These are phyloP conservation scores for Brienomyrus longianalis DNA, from an alignment of 2,113 vertebrate species.

Conservation along the genomic window DNA sequence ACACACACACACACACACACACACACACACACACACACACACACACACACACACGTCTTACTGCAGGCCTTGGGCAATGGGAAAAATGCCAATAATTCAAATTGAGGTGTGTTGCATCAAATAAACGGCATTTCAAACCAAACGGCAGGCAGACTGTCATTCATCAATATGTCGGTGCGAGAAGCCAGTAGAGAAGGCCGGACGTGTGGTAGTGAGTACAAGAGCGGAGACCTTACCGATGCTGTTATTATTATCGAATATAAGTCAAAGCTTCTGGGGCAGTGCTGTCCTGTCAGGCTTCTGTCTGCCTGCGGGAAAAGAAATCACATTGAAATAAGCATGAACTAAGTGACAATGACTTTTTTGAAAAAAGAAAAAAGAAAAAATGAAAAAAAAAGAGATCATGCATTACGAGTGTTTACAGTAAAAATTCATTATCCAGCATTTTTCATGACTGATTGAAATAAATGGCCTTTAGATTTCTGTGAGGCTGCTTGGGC, in stretches of 20 bases:
- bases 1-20: not conserved
- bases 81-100: conserved; percentile 1
- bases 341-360: not conserved
- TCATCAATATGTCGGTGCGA: not conserved
- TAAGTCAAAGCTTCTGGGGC: conserved; percentile 2
- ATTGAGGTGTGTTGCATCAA: not conserved
- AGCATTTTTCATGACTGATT: not conserved
- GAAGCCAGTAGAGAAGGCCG: not conserved
- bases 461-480: not conserved
- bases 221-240: not conserved
- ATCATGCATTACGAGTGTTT: not conserved
- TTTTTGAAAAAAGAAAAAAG: not conserved
- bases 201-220: not conserved
- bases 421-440: not conserved
- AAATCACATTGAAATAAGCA: not conserved
- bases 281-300: not conserved
- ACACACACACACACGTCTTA: not conserved
- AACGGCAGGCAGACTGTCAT: not conserved
- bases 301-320: not conserved
- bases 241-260: conserved; percentile 5
- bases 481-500: not conserved
- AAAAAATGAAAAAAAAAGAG: not conserved
- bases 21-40: not conserved
- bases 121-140: not conserved
- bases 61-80: not conserved